Evolutionary conservation across 2,113 vertebrate species (phyloP), one percentile per base, ranked within the genome.

Genomic region (Mola mola): DNA sequence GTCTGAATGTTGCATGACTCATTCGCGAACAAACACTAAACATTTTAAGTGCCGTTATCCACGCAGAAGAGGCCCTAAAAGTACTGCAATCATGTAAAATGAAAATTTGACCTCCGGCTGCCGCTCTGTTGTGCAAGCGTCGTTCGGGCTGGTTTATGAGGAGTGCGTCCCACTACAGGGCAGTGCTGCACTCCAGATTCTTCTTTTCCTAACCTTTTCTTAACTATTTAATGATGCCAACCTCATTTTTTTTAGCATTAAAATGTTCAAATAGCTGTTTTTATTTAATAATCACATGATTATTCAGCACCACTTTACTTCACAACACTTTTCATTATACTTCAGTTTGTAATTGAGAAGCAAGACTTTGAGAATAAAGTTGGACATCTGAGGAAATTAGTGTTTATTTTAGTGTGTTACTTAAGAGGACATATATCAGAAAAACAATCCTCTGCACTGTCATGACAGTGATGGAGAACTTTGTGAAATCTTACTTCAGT

Each of bases 21-120:
- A 52, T 60, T 67, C 53, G 40, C 50, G 17, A 59, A 22, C 22
- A 37, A 73, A 59, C 49, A 36, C 22, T 51, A 38, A 56, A 37
- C 48, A 31, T 57, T 53, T 51, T 38, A 57, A 50, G 63, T 56
- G 52, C 29, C 16, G 24, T 74, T 62, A 52, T 69, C 50, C 22
- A 4, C 50, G 46, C 46, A n/a, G 44, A 26, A n/a, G 40, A 58
- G 28, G 31, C 51, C 62, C 29, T 44, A 34, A 55, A 64, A 63
- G 51, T 56, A 60, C 56, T 21, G 38, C 53, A 56, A 56, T 70
- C 55, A 72, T 64, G 29, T 51, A 36, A 77, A 63, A 70, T 62
- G 38, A 26, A 73, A 56, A 64, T 25, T 4, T 50, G 9, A 52
- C 53, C 67, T 75, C 55, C 64, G 66, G 75, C 47, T 1, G 46